Base-by-base conservation (phyloP, 2,888 invertebrate species). In the Mylabris sibirica region DNA sequence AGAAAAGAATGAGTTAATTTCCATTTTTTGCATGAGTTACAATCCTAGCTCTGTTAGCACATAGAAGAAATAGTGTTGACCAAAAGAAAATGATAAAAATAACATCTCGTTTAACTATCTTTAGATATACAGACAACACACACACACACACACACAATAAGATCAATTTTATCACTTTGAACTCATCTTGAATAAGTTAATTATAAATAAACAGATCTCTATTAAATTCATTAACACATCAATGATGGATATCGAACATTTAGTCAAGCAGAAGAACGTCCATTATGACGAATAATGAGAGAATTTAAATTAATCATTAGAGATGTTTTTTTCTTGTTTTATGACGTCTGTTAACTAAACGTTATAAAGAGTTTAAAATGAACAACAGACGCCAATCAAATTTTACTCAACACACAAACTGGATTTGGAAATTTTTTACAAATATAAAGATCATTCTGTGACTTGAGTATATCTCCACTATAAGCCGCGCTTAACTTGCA, bases 81-180 rank as follows among this genome's bases (percentile, higher is more conserved):
- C 62, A 62, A 62, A 62, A 64, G 68, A 49, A 61, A 30, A 34
- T 8, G 64, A n/a, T 60, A 44, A 49, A 68, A 68, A 68, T 68
- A 68, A 64, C 49, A 61, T 59, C 61, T 62, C 62, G 12, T 14
- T 3, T 62, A 35, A n/a, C 35, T 34, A 38, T 49, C 49, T 49
- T 49, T 49, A 17, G 49, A 6, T 9, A 6, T 30, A 4, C 30
- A 3, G 5, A 30, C 30, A 30, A 30, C n/a, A n/a, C n/a, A n/a
- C n/a, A n/a, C n/a, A n/a, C n/a, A n/a, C n/a, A n/a, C n/a, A n/a
- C n/a, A 9, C 9, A 49, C 20, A 49, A 20, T 49, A 49, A 49
- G 17, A 20, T 20, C 17, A 17, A 20, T 49, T 49, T 49, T 49
- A 49, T 49, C 20, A 20, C 20, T 8, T 9, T 49, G 0, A 20